Evolutionary conservation across 2,113 vertebrate genomes (phyloP).

Genomic region (Oryzias woworae): DNA sequence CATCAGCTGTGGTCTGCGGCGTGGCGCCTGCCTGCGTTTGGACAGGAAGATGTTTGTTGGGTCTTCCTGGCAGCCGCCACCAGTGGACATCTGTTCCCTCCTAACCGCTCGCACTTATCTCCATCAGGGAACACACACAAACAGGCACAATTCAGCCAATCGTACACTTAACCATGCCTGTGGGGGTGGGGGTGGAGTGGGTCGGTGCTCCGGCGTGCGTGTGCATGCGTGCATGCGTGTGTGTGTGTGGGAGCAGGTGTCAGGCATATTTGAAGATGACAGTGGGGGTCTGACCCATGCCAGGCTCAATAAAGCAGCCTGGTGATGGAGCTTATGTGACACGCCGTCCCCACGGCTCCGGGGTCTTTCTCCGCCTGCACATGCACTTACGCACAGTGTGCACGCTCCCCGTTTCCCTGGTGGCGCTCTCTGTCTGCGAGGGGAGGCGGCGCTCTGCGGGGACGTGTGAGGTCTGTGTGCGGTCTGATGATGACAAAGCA

Average conservation of each 20-base stretch:
- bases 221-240: neutral
- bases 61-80: constrained; percentile 87
- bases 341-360: constrained; percentile 63
- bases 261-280: constrained; percentile 79
- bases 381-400: constrained; percentile 23
- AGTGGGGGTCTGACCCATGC: constrained; percentile 77
- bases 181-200: constrained; percentile 22
- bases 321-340: constrained; percentile 79
- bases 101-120: constrained; percentile 93
- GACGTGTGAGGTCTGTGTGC: constrained; percentile 47
- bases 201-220: constrained; percentile 7
- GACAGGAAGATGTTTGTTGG: constrained; percentile 90
- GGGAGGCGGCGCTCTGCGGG: constrained; percentile 36
- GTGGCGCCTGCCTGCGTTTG: constrained; percentile 56
- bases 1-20: constrained; percentile 40
- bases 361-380: constrained; percentile 50
- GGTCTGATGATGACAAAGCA: constrained; percentile 45
- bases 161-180: constrained; percentile 34
- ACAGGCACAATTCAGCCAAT: constrained; percentile 51
- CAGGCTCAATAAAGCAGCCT: constrained; percentile 76
- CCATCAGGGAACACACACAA: constrained; percentile 82
- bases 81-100: constrained; percentile 95
- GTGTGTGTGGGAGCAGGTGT: constrained; percentile 76
- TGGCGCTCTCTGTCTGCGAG: constrained; percentile 42
- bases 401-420: constrained; percentile 37